Percentiles rank a stretch among this genome's conserved stretches.
Conservation (phyloP, 92 coral and sea anemone genomes). For the Plumapathes pennacea region DNA sequence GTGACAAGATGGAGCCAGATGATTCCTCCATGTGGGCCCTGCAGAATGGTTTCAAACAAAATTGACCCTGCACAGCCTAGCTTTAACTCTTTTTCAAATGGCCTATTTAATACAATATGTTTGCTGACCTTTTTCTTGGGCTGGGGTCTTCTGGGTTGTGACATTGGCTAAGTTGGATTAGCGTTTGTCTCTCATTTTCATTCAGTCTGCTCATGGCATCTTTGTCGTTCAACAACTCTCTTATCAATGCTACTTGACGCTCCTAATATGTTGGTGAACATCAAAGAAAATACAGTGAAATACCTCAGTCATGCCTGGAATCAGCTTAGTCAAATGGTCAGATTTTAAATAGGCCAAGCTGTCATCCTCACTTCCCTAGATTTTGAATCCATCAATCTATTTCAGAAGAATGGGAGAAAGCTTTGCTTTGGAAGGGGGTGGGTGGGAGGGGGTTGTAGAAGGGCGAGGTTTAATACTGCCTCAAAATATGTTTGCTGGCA, state of each 20-base stretch:
- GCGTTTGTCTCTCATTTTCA: slow-evolving; percentile 88
- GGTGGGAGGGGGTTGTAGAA: too few species aligned
- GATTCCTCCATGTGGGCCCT: slow-evolving; percentile 68
- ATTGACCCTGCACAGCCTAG: too few species aligned
- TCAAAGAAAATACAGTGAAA: background rate
- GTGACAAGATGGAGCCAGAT: slow-evolving; percentile 83
- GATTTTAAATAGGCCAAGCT: background rate
- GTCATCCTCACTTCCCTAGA: background rate
- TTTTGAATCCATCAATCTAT: background rate
- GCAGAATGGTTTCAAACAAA: background rate
- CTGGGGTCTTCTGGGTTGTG: slow-evolving; percentile 69
- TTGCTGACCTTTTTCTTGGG: slow-evolving; percentile 80
- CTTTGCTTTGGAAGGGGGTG: too few species aligned
- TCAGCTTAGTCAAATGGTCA: background rate
- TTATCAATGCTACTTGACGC: slow-evolving; percentile 92
- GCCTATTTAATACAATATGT: background rate
- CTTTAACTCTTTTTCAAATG: background rate
- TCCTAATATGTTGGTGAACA: too few species aligned
- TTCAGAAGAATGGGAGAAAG: too few species aligned
- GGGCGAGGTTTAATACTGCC: too few species aligned
- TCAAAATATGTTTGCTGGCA: background rate
- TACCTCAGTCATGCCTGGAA: background rate
- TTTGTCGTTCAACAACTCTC: slow-evolving; percentile 88
- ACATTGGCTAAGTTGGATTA: slow-evolving; percentile 87
- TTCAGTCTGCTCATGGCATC: slow-evolving; percentile 87